Evolutionary conservation across 2,113 vertebrate genomes (phyloP).

Genomic region (Chloropsis cyanopogon): DNA sequence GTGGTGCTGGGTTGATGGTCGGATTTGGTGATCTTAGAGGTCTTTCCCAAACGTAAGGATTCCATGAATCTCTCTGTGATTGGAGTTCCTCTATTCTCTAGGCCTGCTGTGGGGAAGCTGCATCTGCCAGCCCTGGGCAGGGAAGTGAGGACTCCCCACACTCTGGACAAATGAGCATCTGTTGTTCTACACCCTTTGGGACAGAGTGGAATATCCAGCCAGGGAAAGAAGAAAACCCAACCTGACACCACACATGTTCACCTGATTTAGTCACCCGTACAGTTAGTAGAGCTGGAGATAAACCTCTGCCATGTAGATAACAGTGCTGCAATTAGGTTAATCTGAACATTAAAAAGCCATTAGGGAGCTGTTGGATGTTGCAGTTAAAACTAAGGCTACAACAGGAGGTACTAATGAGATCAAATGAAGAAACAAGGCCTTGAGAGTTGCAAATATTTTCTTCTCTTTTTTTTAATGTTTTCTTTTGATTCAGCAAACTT

Average conservation of each 20-base stretch:
- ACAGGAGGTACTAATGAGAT: neutral
- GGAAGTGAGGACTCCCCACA: neutral
- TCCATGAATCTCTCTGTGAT: neutral
- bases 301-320: neutral
- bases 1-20: neutral
- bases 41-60: neutral
- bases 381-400: neutral
- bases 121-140: neutral
- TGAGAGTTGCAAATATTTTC: neutral
- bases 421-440: neutral
- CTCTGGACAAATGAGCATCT: neutral
- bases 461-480: neutral
- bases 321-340: conserved; percentile 6
- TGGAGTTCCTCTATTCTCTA: neutral
- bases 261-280: neutral
- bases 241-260: neutral
- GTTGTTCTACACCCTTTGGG: neutral
- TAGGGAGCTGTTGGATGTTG: neutral
- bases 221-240: neutral
- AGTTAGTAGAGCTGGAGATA: neutral
- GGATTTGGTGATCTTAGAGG: neutral
- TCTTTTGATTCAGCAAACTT: neutral
- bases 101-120: neutral
- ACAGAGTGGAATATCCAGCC: neutral
- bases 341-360: neutral